Base-by-base conservation (phyloP, 2,797 vertebrate species). In the Anguilla pacifica region DNA sequence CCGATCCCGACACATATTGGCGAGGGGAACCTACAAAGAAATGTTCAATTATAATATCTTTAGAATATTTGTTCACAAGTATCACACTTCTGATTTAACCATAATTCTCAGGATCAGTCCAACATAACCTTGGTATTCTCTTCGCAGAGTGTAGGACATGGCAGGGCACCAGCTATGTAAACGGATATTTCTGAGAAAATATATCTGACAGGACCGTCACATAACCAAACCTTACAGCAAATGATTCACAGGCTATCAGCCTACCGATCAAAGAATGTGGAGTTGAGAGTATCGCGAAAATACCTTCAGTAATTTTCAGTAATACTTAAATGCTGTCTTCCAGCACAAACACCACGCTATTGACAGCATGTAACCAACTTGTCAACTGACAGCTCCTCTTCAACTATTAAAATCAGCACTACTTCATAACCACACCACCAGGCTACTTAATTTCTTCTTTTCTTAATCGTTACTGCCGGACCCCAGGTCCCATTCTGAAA, bases 1-100 rank as follows among this genome's bases (percentile, higher is more conserved):
- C 98, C 98, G 87, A 99, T 96, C 91, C 98, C 98, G 83, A 99
- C 96, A 89, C 98, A 99, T 89, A 98, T 96, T 46, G 98, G 98
- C 13, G 98, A 99, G 2, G 98, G 98, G 91, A 99, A 99, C 91
- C 98, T 99, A 94, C 51, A 93, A 93, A 91, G 61, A 51, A 89
- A 81, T 84, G 77, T 39, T 19, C 2, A 17, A 46, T 46, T 46
- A 46, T 79, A 79, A 19, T 39, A 31, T 39, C 39, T 19, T 79
- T 46, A 39, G 15, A 79, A 17, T 43, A 46, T 17, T 46, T 43
- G 74, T 46, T 10, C 35, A 17, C 17, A 22, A n/a, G 64, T 49
- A 51, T 82, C 74, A 19, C 15, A 77, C 31, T 77, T 74, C 1
- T 13, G 70, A 35, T 72, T 77, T 43, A 43, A 77, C 19, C 13